Percentiles rank a stretch among this genome's conserved stretches.
These are phyloP conservation scores for Petrosia ficiformis DNA, from an alignment of 37 sponge, comb jelly and placozoan species.

Conservation along the genomic window DNA sequence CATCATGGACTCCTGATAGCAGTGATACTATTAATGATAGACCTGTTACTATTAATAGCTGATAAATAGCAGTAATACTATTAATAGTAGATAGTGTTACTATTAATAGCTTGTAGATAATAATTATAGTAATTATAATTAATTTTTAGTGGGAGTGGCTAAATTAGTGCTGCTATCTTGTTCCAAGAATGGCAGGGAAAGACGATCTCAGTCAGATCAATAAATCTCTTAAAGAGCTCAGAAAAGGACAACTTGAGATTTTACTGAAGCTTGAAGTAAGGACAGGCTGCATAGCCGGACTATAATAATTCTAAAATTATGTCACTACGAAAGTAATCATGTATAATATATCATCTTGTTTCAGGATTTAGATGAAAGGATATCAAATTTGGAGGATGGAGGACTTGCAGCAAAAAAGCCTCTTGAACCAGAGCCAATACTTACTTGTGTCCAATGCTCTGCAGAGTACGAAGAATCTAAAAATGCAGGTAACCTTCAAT, in stretches of 20 bases:
- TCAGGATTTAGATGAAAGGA: conserved; percentile 37
- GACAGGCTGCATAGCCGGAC: too few relatives aligned
- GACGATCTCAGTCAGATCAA: conserved; percentile 27
- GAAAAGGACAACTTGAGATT: conserved; percentile 37
- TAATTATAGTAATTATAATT: too few relatives aligned
- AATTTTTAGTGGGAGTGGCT: too few relatives aligned
- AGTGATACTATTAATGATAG: too few relatives aligned
- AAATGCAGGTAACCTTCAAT: conserved; percentile 42
- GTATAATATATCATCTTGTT: neutral
- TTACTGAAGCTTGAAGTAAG: conserved; percentile 24
- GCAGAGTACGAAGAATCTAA: conserved; percentile 71
- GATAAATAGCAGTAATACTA: too few relatives aligned
- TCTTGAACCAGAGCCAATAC: conserved; percentile 59
- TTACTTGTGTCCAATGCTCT: conserved; percentile 68
- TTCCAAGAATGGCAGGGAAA: conserved; percentile 12
- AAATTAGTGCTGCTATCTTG: too few relatives aligned
- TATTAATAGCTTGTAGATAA: too few relatives aligned
- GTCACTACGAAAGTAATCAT: too few relatives aligned
- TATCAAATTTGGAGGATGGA: conserved; percentile 24
- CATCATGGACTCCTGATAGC: too few relatives aligned
- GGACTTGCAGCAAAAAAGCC: conserved; percentile 17
- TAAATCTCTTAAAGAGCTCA: conserved; percentile 20
- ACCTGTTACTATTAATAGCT: too few relatives aligned
- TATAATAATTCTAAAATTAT: too few relatives aligned
- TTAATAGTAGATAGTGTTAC: too few relatives aligned